phyloP scores from a whole-genome alignment of 2,888 invertebrate species.

The Zygogramma bicolorata region DNA sequence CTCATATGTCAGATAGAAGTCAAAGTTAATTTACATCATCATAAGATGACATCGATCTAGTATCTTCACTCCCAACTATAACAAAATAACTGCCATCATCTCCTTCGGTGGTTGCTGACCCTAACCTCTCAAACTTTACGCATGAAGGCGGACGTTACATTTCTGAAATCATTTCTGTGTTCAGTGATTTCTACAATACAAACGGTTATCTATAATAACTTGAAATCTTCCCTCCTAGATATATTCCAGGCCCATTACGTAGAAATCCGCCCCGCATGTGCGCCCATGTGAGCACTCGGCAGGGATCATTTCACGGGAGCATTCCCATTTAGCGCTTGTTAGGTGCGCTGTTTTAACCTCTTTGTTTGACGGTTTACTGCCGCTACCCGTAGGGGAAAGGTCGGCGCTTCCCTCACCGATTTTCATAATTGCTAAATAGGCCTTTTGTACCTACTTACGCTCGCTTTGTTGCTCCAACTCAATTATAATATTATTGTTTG shows the following conservation, averaged over 20 bases:
- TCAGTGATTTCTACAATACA: too few species aligned
- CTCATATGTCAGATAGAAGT: too few species aligned
- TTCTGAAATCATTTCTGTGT: too few species aligned
- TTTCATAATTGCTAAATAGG: slow-evolving; percentile 54
- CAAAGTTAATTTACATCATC: too few species aligned
- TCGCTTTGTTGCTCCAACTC: slow-evolving; percentile 41
- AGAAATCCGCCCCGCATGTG: not conserved
- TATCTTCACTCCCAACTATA: too few species aligned
- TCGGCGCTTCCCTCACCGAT: slow-evolving; percentile 48
- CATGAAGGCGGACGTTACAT: too few species aligned
- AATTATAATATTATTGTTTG: slow-evolving; percentile 44
- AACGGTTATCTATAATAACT: not conserved
- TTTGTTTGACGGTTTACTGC: slow-evolving; percentile 55
- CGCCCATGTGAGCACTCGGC: slow-evolving; percentile 51
- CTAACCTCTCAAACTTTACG: too few species aligned
- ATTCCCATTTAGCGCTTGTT: slow-evolving; percentile 63
- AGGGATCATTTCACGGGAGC: slow-evolving; percentile 60
- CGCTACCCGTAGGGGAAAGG: slow-evolving; percentile 41
- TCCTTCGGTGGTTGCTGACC: too few species aligned
- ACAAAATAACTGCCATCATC: too few species aligned
- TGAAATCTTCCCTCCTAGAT: not conserved
- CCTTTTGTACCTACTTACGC: slow-evolving; percentile 45
- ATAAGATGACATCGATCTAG: too few species aligned
- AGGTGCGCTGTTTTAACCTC: slow-evolving; percentile 59
- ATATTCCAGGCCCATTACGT: not conserved